Conservation (phyloP, 2,113 vertebrate species). For the Ibidorhyncha struthersii region DNA sequence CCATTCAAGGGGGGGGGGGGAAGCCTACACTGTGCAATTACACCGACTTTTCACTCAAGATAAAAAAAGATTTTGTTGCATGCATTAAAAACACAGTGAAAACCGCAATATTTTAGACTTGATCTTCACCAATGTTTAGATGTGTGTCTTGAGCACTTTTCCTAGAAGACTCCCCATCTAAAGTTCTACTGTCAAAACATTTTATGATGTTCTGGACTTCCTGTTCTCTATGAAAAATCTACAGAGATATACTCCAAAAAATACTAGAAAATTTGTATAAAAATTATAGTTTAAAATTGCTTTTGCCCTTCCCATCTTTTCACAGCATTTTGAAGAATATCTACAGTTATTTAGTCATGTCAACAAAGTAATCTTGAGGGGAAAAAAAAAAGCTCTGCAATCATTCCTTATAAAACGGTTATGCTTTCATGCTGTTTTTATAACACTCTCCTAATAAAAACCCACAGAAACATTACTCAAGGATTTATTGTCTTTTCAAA, state of each 20-base stretch:
- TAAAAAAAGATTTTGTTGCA: background rate
- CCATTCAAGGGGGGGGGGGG: background rate
- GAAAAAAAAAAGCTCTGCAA: background rate
- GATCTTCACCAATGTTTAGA: background rate
- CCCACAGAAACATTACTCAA: background rate
- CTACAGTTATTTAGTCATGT: background rate
- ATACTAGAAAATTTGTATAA: background rate
- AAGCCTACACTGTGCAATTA: background rate
- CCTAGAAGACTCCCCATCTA: background rate
- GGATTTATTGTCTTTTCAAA: background rate
- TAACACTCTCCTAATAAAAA: background rate
- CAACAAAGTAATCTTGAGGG: background rate
- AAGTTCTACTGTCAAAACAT: constrained; percentile 26
- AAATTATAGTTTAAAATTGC: background rate
- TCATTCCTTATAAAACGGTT: background rate
- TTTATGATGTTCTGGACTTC: background rate
- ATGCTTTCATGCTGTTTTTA: background rate
- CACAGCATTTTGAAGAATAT: constrained; percentile 6
- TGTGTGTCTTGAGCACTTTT: background rate
- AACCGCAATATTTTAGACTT: background rate
- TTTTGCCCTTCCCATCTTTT: background rate
- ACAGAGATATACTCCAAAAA: background rate
- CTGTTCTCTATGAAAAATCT: constrained; percentile 12
- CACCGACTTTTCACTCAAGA: background rate
- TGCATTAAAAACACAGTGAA: background rate